Evolutionary conservation across 2,113 vertebrate species (phyloP).

Genomic region (Pseudonaja textilis): DNA sequence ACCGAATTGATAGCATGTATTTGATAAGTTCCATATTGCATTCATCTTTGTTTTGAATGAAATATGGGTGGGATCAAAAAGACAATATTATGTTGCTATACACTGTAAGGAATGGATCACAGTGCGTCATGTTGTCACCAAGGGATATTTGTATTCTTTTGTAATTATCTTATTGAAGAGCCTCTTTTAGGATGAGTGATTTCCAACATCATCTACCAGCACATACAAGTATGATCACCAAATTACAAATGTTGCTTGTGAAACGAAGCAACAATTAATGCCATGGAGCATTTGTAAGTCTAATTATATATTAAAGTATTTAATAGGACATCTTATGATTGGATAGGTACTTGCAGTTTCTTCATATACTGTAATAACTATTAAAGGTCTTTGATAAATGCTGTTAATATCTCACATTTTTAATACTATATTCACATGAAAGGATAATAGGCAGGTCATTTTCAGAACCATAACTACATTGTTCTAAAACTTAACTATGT

Average conservation of each 20-base stretch:
- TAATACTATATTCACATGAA: not conserved
- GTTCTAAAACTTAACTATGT: conserved; percentile 1
- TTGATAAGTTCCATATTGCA: not conserved
- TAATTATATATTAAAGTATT: not conserved
- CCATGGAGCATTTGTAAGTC: not conserved
- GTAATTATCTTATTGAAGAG: not conserved
- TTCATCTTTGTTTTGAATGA: not conserved
- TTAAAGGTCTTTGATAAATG: conserved; percentile 8
- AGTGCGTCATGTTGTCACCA: not conserved
- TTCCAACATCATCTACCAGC: not conserved
- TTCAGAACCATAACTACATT: not conserved
- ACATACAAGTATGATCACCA: not conserved
- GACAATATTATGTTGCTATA: not conserved
- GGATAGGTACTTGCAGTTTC: not conserved
- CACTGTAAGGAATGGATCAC: not conserved
- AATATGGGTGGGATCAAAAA: too few species aligned
- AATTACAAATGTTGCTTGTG: not conserved
- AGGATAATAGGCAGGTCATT: not conserved
- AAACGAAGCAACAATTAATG: not conserved
- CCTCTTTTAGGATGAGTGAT: not conserved
- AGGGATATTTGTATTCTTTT: not conserved
- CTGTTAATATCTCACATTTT: conserved; percentile 3
- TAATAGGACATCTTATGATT: not conserved
- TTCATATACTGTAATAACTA: not conserved
- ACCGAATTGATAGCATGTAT: not conserved